Conservation (phyloP, 2,888 invertebrate genomes). For the Coremacera marginata region DNA sequence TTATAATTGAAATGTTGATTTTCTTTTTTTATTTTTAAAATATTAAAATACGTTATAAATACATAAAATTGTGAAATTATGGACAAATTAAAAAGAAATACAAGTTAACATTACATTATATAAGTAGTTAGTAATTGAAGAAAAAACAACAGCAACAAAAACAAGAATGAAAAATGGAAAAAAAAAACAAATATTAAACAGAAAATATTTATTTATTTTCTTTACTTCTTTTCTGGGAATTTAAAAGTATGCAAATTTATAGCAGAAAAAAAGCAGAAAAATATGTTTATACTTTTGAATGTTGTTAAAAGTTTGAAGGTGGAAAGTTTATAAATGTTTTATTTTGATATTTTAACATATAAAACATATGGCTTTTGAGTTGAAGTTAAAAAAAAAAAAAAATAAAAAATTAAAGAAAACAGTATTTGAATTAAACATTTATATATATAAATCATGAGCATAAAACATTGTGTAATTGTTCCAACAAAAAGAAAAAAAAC, state of each 20-base stretch:
- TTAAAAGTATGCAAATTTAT: conserved; percentile 31
- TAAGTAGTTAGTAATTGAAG: conserved; percentile 67
- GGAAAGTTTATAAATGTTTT: conserved; percentile 25
- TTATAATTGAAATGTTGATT: neutral
- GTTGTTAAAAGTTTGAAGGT: conserved; percentile 38
- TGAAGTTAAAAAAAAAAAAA: conserved; percentile 11
- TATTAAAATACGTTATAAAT: neutral
- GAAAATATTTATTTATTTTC: conserved; percentile 34
- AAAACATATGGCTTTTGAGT: conserved; percentile 47
- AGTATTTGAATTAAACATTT: conserved; percentile 7
- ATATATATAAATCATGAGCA: conserved; percentile 27
- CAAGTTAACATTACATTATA: conserved; percentile 68
- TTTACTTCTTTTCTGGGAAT: conserved; percentile 28
- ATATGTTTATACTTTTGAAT: conserved; percentile 54
- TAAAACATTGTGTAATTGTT: conserved; percentile 43
- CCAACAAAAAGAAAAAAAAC: conserved; percentile 30
- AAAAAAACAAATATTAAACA: conserved; percentile 36
- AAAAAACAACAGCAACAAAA: conserved; percentile 52
- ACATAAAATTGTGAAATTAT: conserved; percentile 52
- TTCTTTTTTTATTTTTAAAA: conserved; percentile 18
- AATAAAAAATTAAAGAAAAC: conserved; percentile 25
- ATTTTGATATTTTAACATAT: conserved; percentile 55
- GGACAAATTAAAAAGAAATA: conserved; percentile 67
- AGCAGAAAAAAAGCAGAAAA: conserved; percentile 13
- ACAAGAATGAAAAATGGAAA: conserved; percentile 40